These are phyloP conservation scores for Drosophila kanekoi DNA, from an alignment of 2,888 invertebrate species.

Conservation along the genomic window DNA sequence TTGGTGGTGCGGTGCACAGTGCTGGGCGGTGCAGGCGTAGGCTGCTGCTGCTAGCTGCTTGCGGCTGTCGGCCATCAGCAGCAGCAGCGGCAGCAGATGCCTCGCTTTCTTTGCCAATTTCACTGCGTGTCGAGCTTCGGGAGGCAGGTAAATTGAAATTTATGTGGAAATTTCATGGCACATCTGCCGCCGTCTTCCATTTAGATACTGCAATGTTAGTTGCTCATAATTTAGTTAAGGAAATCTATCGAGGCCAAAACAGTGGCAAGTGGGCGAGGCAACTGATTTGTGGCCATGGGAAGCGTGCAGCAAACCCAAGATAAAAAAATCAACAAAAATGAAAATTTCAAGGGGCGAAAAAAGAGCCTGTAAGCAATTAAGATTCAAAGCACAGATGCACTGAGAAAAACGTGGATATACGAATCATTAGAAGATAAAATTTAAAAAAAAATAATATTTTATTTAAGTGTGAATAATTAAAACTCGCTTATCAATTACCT, in stretches of 20 bases:
- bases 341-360: slow-evolving; percentile 1
- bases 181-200: slow-evolving; percentile 69
- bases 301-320: slow-evolving; percentile 17
- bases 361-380: slow-evolving; percentile 7
- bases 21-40: slow-evolving; percentile 18
- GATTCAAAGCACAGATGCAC: background rate
- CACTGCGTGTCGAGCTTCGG: slow-evolving; percentile 32
- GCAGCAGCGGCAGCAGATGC: slow-evolving; percentile 15
- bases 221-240: slow-evolving; percentile 58
- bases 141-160: slow-evolving; percentile 55
- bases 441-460: background rate
- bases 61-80: slow-evolving; percentile 34
- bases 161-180: slow-evolving; percentile 72
- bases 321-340: background rate
- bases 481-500: no score
- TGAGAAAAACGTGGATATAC: background rate
- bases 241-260: slow-evolving; percentile 62
- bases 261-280: slow-evolving; percentile 65
- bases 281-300: slow-evolving; percentile 49
- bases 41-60: slow-evolving; percentile 14
- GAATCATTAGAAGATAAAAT: background rate
- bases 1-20: slow-evolving; percentile 20
- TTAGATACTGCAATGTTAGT: slow-evolving; percentile 45
- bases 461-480: no score
- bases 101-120: slow-evolving; percentile 71